phyloP scores from a whole-genome alignment of 30 jellyfish, hydroid and myxozoan genomes.

The Turritopsis rubra region DNA sequence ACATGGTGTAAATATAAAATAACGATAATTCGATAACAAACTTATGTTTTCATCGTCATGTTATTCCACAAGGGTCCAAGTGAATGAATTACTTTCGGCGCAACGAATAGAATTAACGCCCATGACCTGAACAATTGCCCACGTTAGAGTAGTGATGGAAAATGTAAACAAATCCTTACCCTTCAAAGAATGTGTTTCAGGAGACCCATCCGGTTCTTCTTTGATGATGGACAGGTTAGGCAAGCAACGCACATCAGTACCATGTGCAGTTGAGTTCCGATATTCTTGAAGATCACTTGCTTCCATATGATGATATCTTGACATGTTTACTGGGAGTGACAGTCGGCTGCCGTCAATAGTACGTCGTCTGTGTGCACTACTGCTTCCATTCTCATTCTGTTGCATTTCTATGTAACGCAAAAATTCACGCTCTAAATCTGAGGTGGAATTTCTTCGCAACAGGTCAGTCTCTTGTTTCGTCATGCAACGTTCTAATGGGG shows the following conservation, averaged over 20 bases:
- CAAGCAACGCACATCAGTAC: neutral
- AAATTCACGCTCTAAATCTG: conserved; percentile 16
- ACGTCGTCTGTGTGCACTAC: neutral
- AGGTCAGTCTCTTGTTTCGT: conserved; percentile 10
- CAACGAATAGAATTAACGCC: too few species aligned
- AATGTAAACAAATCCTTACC: neutral
- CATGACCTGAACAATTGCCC: too few species aligned
- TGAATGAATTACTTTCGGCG: too few species aligned
- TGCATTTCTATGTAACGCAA: conserved; percentile 19
- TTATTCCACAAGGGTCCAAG: too few species aligned
- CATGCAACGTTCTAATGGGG: conserved; percentile 17
- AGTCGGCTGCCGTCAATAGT: neutral
- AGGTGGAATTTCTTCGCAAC: conserved; percentile 7
- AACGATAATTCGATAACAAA: too few species aligned
- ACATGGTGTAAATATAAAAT: neutral
- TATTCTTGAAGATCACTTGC: neutral
- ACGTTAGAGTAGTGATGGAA: neutral
- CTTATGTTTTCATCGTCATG: too few species aligned
- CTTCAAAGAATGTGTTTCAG: neutral
- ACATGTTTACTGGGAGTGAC: neutral
- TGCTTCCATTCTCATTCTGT: neutral
- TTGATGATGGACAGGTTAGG: neutral
- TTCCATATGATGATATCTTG: neutral
- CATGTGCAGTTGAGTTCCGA: neutral
- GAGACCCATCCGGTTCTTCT: neutral